These are phyloP conservation scores for Eupeodes corollae DNA, from an alignment of 1,140 invertebrate species.

Conservation along the genomic window DNA sequence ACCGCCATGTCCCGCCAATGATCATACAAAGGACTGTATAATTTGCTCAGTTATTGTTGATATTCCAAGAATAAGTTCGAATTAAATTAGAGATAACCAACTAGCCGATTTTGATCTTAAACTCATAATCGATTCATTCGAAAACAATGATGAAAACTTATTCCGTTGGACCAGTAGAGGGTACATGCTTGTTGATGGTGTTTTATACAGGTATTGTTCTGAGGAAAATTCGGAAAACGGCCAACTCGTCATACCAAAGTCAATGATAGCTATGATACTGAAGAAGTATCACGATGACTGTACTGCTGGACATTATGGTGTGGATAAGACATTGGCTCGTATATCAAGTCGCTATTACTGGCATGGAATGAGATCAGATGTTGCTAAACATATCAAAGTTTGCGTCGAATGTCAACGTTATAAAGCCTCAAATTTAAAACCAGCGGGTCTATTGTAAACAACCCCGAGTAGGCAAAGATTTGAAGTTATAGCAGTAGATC, in stretches of 20 bases:
- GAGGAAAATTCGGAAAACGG: constrained; percentile 10
- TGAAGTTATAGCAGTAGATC: constrained; percentile 19
- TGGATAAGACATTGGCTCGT: constrained; percentile 12
- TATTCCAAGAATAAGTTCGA: constrained; percentile 5
- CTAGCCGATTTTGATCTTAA: constrained; percentile 1
- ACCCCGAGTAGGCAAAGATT: constrained; percentile 14
- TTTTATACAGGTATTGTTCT: constrained; percentile 3
- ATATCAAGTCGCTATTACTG: constrained; percentile 19
- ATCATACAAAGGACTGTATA: constrained; percentile 8
- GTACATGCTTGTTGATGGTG: constrained; percentile 6
- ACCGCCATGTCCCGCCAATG: constrained; percentile 5
- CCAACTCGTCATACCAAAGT: constrained; percentile 11
- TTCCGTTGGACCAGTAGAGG: constrained; percentile 6
- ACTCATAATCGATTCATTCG: constrained; percentile 1
- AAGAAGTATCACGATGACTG: constrained; percentile 17
- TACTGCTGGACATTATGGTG: constrained; percentile 21
- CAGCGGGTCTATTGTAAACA: constrained; percentile 16
- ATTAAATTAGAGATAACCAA: constrained; percentile 10
- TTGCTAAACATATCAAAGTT: not conserved
- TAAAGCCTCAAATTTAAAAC: constrained; percentile 23
- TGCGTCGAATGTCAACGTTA: not conserved
- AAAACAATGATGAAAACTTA: constrained; percentile 1
- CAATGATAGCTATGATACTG: constrained; percentile 7
- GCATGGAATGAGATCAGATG: constrained; percentile 14
- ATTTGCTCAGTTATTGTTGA: constrained; percentile 12